Evolutionary conservation across 1,140 invertebrate genomes (phyloP), one percentile per base, ranked within the genome.

Genomic region (Drosophila ohnishii): DNA sequence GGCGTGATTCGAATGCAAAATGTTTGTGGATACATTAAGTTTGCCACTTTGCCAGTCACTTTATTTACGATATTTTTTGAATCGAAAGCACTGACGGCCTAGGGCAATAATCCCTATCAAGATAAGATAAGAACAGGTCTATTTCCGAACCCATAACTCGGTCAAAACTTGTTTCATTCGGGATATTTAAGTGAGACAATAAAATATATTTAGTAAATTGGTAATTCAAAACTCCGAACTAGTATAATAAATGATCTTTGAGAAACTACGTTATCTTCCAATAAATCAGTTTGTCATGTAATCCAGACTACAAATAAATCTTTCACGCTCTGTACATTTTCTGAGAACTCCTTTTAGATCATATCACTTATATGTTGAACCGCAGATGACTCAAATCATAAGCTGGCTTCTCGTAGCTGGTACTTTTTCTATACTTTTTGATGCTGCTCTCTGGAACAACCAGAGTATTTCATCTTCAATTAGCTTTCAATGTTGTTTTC

Each of bases 381-480:
- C 50, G 16, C 28, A 39, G 34, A 55, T 57, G 53, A 63, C 55
- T 64, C 37, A 64, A 60, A 30, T 25, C 19, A 44, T 2, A 64
- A 64, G 22, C 39, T 30, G 22, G 53, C 30, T 45, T 45, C n/a
- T 28, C 14, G 25, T 8, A 30, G 11, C 16, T 42, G n/a, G 8
- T 44, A 9, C 14, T 6, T 22, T 14, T 53, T 35, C 50, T 16
- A 57, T 30, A 57, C 2, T n/a, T 19, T 63, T 32, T 11, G 7
- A 37, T 47, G 25, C 40, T 34, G 16, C 7, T 34, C 30, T 44
- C n/a, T 45, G 19, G 57, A 62, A 64, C 61, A 48, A 34, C 34
- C 28, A 67, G 39, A 44, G 39, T 45, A 45, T 70, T 70, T 57
- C 35, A 32, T 57, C 50, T 57, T 70, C 64, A 48, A 71, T 70